Conservation (phyloP, 2,113 vertebrate species). For the Heterochromis multidens region DNA sequence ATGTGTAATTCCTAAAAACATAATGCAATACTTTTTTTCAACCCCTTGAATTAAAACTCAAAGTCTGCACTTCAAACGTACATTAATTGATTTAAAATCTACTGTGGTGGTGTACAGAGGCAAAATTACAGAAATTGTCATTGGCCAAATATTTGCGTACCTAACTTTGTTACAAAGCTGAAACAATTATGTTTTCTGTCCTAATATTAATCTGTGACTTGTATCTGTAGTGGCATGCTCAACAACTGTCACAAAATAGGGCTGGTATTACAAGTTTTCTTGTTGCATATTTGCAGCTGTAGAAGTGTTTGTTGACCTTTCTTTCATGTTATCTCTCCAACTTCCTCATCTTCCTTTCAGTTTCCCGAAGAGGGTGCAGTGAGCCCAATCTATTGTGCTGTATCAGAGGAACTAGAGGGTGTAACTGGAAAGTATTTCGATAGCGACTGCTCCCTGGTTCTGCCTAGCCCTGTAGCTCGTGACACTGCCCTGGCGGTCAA, state of each 20-base stretch:
- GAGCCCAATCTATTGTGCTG: constrained; percentile 81
- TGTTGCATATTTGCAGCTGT: background rate
- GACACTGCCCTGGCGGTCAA: constrained; percentile 74
- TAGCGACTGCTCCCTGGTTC: constrained; percentile 75
- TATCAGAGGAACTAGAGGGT: constrained; percentile 79
- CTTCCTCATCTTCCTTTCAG: constrained; percentile 56
- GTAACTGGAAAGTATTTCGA: constrained; percentile 85
- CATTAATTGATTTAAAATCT: background rate
- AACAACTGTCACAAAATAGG: background rate
- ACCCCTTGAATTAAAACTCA: background rate
- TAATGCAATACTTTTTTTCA: too few relatives aligned
- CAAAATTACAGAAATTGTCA: background rate
- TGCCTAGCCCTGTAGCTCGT: constrained; percentile 67
- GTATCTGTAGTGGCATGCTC: background rate
- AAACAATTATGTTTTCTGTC: too few relatives aligned
- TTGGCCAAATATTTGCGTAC: background rate
- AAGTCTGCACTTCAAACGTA: background rate
- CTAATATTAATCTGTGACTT: background rate
- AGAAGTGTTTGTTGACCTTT: background rate
- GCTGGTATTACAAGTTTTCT: background rate
- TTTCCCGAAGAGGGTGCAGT: constrained; percentile 76
- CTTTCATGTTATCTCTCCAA: background rate
- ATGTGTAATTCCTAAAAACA: too few relatives aligned
- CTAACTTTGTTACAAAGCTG: background rate
- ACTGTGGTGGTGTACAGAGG: background rate